These are phyloP conservation scores for Lutjanus erythropterus DNA, from an alignment of 2,113 vertebrate species.

Conservation along the genomic window DNA sequence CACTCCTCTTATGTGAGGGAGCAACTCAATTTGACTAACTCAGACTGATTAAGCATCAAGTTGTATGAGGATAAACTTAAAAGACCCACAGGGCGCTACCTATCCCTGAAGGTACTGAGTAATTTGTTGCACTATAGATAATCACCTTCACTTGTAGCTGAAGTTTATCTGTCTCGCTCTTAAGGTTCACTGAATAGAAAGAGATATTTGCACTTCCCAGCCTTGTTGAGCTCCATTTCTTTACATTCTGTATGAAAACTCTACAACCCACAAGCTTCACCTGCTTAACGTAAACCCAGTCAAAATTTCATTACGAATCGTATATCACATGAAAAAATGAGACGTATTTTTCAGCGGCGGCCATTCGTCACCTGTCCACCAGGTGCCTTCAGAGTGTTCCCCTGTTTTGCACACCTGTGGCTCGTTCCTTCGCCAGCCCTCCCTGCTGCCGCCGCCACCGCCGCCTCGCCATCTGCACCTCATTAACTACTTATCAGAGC, in stretches of 20 bases:
- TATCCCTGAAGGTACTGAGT: too few relatives aligned
- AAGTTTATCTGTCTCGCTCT: neutral
- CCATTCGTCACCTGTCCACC: neutral
- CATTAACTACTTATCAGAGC: neutral
- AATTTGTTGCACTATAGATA: neutral
- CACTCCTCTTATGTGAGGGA: too few relatives aligned
- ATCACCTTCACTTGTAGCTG: neutral
- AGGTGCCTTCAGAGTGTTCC: neutral
- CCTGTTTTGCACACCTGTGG: slow-evolving; percentile 1
- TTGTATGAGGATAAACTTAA: neutral
- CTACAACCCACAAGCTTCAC: neutral
- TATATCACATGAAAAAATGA: neutral
- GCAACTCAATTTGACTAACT: too few relatives aligned
- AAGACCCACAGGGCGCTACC: too few relatives aligned
- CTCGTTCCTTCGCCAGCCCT: neutral
- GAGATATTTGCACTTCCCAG: neutral
- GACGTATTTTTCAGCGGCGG: neutral
- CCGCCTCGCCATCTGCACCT: slow-evolving; percentile 2
- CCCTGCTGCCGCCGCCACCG: neutral
- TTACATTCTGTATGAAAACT: neutral
- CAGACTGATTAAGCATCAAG: neutral
- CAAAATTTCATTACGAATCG: neutral
- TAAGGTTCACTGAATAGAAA: neutral
- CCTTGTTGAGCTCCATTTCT: neutral
- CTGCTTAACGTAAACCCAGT: neutral